Evolutionary conservation across 1,140 invertebrate genomes (phyloP).

Genomic region (Pararge aegeria): DNA sequence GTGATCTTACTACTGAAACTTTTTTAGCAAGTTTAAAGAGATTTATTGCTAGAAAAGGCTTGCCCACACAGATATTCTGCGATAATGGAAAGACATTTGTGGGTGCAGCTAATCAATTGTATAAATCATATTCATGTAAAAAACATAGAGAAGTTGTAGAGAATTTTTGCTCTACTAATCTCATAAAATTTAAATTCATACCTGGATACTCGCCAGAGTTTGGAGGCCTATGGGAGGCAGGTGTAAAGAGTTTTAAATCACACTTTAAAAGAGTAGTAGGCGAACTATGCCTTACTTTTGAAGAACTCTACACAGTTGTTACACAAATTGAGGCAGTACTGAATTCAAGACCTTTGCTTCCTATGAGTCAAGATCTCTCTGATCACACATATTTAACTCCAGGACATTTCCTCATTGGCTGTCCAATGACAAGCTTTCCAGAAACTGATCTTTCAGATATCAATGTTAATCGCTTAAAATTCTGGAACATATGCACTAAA

Average conservation of each 20-base stretch:
- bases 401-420: conserved; percentile 20
- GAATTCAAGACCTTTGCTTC: conserved; percentile 22
- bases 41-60: conserved; percentile 33
- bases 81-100: conserved; percentile 43
- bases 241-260: conserved; percentile 18
- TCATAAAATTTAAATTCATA: conserved; percentile 16
- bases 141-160: conserved; percentile 9
- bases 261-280: conserved; percentile 12
- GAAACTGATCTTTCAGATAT: conserved; percentile 5
- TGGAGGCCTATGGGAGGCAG: conserved; percentile 22
- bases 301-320: conserved; percentile 13
- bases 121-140: conserved; percentile 12
- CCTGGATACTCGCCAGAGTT: conserved; percentile 21
- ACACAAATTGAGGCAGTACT: conserved; percentile 15
- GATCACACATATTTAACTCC: conserved; percentile 20
- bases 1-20: conserved; percentile 33
- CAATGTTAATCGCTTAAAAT: conserved; percentile 4
- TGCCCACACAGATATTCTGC: conserved; percentile 22
- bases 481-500: not conserved
- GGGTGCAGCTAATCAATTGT: conserved; percentile 22
- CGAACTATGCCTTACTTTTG: conserved; percentile 5
- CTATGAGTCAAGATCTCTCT: conserved; percentile 7
- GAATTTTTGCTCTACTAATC: conserved; percentile 9
- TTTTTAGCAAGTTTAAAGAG: conserved; percentile 48
- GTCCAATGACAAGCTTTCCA: conserved; percentile 16